A percentile compares a stretch with the other conserved stretches of the same genome.
Conservation (phyloP, 2,113 vertebrate species). For the Rattus rattus region DNA sequence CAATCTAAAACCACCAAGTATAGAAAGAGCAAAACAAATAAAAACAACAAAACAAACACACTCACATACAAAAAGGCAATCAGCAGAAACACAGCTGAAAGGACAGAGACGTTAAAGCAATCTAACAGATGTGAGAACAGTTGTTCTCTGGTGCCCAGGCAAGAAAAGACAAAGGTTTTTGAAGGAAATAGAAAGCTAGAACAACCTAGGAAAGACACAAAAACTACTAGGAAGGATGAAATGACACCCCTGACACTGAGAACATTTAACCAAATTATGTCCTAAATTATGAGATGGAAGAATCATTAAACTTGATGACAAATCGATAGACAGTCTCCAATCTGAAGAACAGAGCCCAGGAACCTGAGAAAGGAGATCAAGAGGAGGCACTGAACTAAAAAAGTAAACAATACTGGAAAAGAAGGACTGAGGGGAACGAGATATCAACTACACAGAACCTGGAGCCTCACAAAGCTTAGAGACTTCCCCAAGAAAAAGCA, state of each 20-base stretch:
- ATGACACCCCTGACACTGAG: not conserved
- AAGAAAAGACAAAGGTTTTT: conserved; percentile 2
- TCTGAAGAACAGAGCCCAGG: not conserved
- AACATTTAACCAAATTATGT: not conserved
- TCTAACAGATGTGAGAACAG: conserved; percentile 1
- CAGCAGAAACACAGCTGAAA: conserved; percentile 24
- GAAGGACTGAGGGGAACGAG: not conserved
- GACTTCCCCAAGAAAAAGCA: not conserved
- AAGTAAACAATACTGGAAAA: not conserved
- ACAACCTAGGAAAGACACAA: not conserved
- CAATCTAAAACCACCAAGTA: not conserved
- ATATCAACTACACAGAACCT: not conserved
- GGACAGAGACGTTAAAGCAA: not conserved
- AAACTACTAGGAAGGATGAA: not conserved
- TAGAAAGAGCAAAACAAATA: not conserved
- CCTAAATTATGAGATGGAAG: not conserved
- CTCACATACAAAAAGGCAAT: not conserved
- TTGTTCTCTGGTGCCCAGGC: not conserved
- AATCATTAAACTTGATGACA: not conserved
- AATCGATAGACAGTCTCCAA: not conserved
- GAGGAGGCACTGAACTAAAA: not conserved
- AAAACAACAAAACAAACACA: not conserved
- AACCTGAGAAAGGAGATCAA: not conserved
- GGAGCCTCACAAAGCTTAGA: not conserved
- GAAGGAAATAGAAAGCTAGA: not conserved